These are phyloP conservation scores for Drosophila kikkawai DNA, from an alignment of 1,140 invertebrate species.

Conservation along the genomic window DNA sequence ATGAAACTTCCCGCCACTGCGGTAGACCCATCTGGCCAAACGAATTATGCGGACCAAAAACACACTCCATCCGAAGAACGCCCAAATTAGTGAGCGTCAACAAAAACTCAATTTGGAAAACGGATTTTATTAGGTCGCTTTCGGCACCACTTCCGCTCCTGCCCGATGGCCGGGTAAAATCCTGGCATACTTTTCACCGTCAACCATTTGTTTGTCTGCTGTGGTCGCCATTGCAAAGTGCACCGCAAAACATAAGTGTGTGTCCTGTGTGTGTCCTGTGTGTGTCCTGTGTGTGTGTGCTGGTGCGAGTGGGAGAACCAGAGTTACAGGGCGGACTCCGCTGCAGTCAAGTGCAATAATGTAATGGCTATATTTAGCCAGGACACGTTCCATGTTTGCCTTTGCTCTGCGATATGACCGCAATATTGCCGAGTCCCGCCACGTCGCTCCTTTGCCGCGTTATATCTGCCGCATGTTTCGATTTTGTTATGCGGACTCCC, in stretches of 20 bases:
- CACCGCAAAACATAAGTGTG: conserved; percentile 33
- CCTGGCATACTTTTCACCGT: conserved; percentile 55
- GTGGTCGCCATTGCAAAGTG: conserved; percentile 48
- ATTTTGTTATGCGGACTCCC: conserved; percentile 35
- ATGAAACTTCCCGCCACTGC: neutral
- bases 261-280: neutral
- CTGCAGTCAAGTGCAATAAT: conserved; percentile 78
- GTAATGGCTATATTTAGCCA: conserved; percentile 68
- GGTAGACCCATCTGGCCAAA: neutral
- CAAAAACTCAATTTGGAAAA: conserved; percentile 50
- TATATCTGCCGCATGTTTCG: conserved; percentile 61
- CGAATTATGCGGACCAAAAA: conserved; percentile 17
- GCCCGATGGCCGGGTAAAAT: conserved; percentile 1
- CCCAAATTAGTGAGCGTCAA: conserved; percentile 42
- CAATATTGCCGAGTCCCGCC: conserved; percentile 56
- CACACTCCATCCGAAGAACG: conserved; percentile 17
- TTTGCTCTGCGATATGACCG: conserved; percentile 48
- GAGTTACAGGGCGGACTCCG: conserved; percentile 55
- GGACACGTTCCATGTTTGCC: conserved; percentile 42
- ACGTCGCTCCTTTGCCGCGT: conserved; percentile 44
- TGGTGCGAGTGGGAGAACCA: neutral
- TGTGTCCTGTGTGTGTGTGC: neutral
- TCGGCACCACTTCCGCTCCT: conserved; percentile 1
- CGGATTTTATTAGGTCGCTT: conserved; percentile 45
- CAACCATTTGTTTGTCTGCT: conserved; percentile 52